Conservation (phyloP, 2,888 invertebrate genomes). For the Drosophila merina region DNA sequence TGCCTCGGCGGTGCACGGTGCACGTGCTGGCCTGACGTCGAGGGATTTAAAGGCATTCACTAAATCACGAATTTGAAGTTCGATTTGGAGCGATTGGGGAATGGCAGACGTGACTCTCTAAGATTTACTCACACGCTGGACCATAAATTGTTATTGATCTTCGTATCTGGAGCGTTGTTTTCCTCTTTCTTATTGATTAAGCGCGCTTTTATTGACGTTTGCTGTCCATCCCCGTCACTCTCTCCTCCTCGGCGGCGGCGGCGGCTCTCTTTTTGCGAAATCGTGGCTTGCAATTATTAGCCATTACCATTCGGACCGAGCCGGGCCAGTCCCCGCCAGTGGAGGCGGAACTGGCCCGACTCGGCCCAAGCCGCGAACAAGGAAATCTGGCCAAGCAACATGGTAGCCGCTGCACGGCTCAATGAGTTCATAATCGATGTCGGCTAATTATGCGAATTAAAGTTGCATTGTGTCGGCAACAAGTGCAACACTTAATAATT, state of each 20-base stretch:
- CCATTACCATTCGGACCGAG: constrained; percentile 72
- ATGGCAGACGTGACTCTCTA: constrained; percentile 65
- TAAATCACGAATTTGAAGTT: constrained; percentile 66
- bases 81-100: constrained; percentile 54
- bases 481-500: constrained; percentile 63
- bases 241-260: constrained; percentile 3
- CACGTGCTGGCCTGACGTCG: constrained; percentile 49
- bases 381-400: constrained; percentile 55
- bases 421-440: constrained; percentile 65
- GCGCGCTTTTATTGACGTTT: constrained; percentile 60
- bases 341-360: constrained; percentile 63
- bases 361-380: constrained; percentile 33
- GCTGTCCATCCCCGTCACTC: constrained; percentile 27
- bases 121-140: constrained; percentile 61
- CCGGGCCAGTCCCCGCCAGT: constrained; percentile 40
- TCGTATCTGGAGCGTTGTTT: constrained; percentile 33
- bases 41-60: constrained; percentile 55
- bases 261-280: constrained; percentile 46
- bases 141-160: constrained; percentile 62
- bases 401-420: constrained; percentile 47
- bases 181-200: constrained; percentile 56
- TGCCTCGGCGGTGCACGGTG: too few species aligned
- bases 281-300: constrained; percentile 77
- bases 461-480: constrained; percentile 51
- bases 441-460: constrained; percentile 59